Base-by-base conservation (phyloP, 2,888 invertebrate species). In the Trissoscelio sp. region DNA sequence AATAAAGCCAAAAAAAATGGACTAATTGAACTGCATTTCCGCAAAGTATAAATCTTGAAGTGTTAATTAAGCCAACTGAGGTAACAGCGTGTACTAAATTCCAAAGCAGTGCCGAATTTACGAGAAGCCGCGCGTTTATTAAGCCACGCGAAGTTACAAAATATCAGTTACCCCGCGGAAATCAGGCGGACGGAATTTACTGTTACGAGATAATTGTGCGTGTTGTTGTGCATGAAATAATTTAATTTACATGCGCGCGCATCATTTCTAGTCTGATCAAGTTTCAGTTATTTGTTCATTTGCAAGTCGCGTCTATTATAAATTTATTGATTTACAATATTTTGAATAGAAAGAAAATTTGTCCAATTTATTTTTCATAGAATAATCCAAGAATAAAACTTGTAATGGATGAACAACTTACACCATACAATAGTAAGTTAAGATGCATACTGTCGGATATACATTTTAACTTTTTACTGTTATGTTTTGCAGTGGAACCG, bases 71-170 rank as follows among this genome's bases (percentile, higher is more conserved):
- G 60, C 51, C 28, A 16, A 58, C 57, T 42, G 66, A 78, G 53
- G 72, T 37, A 70, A 55, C 55, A 22, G 53, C 37, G 34, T 42
- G 55, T 53, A 62, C 57, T 79, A 73, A 72, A 72, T 79, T 72
- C 51, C 24, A 37, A 73, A 67, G 31, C 67, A 39, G 18, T 64
- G 62, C 69, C 69, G 75, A 80, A 75, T 75, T 80, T 80, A 80
- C 70, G 80, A 46, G 69, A 73, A 53, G 37, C 75, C 58, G 34
- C 69, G 62, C 60, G 73, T 75, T 70, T 70, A 80, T 75, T 75
- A 75, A 46, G 39, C 75, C 58, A 31, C 28, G 73, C 62, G 51
- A 80, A 80, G 74, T 80, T 75, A 31, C 73, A 75, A 80, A 80
- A 75, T 64, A 75, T 64, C 70, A 62, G 42, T 34, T 34, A 18